Evolutionary conservation across 1,140 invertebrate species (phyloP), one percentile per base, ranked within the genome.

Genomic region (Drosophila pectinifera): DNA sequence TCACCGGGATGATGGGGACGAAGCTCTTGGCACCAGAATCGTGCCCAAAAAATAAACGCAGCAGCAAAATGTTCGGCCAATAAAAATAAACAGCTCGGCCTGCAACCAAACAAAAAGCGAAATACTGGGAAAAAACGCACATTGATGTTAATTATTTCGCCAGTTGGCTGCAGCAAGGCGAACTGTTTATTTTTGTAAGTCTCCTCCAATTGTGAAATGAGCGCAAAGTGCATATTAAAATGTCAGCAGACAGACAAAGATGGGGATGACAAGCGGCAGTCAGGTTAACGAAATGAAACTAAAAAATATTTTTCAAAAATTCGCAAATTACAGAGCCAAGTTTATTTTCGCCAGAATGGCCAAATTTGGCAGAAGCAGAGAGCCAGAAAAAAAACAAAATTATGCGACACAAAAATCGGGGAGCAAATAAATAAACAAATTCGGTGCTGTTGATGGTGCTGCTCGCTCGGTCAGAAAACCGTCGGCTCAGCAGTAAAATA

Each of bases 181-280:
- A 67, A 59, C 41, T 86, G 59, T 74, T 81, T 78, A 78, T 86
- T 73, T 84, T 84, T 73, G 77, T 56, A 53, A 67, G 43, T 75
- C 58, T 63, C 72, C 53, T 48, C 49, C 45, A 53, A 45, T 63
- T 59, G 73, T 68, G 78, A 85, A 85, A 85, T 81, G 56, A 57
- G 78, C 69, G 74, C 78, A 85, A 85, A 81, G 48, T 70, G 78
- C 82, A 85, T 88, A 82, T 85, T 74, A 85, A 85, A 85, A 81
- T 82, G 81, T 86, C 82, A 86, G 75, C 16, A 36, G 16, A 28
- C 39, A 11, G 77, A 53, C 62, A 68, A 56, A 68, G 65, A 73
- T 62, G 51, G 62, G 46, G 45, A 49, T 39, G 62, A 61, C 70
- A 55, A 34, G 41, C 59, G 36, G 20, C 34, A 28, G 43, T 31